Percentiles rank a stretch among this genome's conserved stretches.
These are phyloP conservation scores for Apodemus sylvaticus DNA, from an alignment of 2,113 vertebrate genomes.

Conservation along the genomic window DNA sequence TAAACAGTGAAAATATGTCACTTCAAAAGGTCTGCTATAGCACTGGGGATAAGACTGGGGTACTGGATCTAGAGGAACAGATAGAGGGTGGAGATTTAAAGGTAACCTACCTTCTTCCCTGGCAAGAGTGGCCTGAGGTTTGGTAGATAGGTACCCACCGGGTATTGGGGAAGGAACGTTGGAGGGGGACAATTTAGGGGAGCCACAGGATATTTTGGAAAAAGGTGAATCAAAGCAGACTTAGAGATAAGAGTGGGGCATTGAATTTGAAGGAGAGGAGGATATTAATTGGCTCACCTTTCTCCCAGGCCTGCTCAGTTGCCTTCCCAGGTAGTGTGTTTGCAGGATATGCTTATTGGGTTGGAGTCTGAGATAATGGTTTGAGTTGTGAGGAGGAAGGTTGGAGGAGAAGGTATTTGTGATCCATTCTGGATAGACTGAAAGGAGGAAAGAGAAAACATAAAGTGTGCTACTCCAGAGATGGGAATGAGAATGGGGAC, in stretches of 20 bases:
- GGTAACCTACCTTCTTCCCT: background rate
- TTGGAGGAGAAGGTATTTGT: background rate
- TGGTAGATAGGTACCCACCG: background rate
- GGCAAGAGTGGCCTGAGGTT: background rate
- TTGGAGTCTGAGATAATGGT: background rate
- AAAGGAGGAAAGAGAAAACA: background rate
- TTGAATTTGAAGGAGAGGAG: background rate
- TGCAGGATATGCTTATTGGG: background rate
- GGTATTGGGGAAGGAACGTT: background rate
- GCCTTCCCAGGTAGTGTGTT: background rate
- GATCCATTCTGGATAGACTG: background rate
- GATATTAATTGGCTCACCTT: background rate
- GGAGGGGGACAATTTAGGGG: background rate
- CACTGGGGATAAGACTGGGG: background rate
- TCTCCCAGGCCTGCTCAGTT: background rate
- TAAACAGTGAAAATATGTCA: background rate
- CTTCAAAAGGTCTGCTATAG: background rate
- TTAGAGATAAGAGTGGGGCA: background rate
- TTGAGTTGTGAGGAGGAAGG: background rate
- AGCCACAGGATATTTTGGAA: background rate
- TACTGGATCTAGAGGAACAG: background rate
- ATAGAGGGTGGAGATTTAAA: background rate
- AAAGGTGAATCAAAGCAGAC: too few relatives aligned
- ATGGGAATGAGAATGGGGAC: background rate
- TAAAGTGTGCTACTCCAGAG: background rate